phyloP scores from a whole-genome alignment of 2,888 invertebrate species.

The Drosophila neotestacea region DNA sequence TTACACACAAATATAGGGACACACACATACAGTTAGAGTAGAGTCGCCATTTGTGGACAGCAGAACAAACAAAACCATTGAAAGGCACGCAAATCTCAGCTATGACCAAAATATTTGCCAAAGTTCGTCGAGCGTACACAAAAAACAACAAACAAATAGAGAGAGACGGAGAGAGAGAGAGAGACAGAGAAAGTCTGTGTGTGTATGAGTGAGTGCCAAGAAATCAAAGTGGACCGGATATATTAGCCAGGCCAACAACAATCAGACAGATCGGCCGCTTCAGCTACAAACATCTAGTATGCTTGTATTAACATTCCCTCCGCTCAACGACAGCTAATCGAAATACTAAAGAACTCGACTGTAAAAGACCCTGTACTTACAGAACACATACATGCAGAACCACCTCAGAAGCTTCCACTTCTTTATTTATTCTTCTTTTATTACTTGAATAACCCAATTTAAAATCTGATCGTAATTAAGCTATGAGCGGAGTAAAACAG shows the following conservation, averaged over 20 bases:
- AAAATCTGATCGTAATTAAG: no score
- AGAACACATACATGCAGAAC: no score
- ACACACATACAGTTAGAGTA: constrained; percentile 21
- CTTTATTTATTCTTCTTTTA: no score
- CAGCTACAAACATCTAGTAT: background rate
- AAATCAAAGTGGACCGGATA: constrained; percentile 68
- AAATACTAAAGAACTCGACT: no score
- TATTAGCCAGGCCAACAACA: constrained; percentile 57
- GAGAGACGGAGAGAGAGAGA: background rate
- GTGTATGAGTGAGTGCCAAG: constrained; percentile 53
- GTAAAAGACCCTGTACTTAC: no score
- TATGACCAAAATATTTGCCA: constrained; percentile 77
- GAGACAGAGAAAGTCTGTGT: background rate
- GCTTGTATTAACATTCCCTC: constrained; percentile 14
- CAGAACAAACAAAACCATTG: constrained; percentile 74
- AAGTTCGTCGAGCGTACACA: constrained; percentile 54
- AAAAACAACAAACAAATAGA: constrained; percentile 30
- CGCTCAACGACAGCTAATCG: constrained; percentile 39
- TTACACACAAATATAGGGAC: constrained; percentile 6
- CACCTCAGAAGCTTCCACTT: no score
- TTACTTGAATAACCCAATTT: no score
- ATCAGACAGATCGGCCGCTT: constrained; percentile 28
- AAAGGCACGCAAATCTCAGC: constrained; percentile 76
- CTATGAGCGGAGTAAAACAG: no score
- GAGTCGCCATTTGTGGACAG: constrained; percentile 59